Conservation (phyloP, 1,140 invertebrate species). For the Dendrolimus punctatus region DNA sequence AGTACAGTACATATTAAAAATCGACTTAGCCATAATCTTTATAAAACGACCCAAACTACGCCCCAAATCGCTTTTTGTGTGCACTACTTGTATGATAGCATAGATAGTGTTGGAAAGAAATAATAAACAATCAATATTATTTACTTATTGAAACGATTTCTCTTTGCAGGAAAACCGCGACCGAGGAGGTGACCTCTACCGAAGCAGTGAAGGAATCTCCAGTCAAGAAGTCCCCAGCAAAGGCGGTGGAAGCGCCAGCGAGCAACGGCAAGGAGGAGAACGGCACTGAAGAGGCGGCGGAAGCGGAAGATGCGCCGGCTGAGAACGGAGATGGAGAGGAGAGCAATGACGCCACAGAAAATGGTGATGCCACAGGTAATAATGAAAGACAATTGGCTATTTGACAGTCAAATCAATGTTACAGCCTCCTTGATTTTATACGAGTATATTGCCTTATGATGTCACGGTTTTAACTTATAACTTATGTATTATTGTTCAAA, state of each 20-base stretch:
- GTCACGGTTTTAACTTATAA: no score
- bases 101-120: neutral
- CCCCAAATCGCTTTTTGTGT: no score
- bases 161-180: constrained; percentile 45
- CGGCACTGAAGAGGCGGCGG: constrained; percentile 53
- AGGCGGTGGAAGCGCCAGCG: constrained; percentile 67
- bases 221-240: constrained; percentile 65
- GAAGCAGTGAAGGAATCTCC: constrained; percentile 50
- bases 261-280: constrained; percentile 74
- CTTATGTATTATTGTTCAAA: no score
- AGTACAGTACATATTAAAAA: no score
- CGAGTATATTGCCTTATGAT: no score
- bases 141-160: constrained; percentile 2
- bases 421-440: no score
- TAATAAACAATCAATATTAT: neutral
- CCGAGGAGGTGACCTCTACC: constrained; percentile 60
- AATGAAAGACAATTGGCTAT: neutral
- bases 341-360: constrained; percentile 75
- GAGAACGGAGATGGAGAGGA: constrained; percentile 73
- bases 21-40: no score
- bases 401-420: no score
- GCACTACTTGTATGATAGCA: no score
- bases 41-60: no score
- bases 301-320: constrained; percentile 40
- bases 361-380: constrained; percentile 73